A percentile compares a stretch with the other conserved stretches of the same genome.
Conservation (phyloP, 2,113 vertebrate species). For the Xenopus tropicalis region DNA sequence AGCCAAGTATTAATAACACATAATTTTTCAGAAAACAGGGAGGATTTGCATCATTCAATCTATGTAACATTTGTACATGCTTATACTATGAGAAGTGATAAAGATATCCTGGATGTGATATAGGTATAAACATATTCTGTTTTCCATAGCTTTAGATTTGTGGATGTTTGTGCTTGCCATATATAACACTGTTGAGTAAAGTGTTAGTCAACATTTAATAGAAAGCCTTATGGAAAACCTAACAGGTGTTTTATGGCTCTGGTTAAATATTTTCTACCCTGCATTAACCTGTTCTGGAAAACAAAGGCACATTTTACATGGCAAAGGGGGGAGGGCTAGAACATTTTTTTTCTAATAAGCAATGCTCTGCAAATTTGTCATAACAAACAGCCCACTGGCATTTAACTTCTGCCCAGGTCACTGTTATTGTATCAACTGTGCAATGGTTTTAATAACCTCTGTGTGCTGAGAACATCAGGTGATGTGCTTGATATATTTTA, state of each 20-base stretch:
- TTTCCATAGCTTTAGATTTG: too few species aligned
- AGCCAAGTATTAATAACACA: too few species aligned
- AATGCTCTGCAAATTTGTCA: neutral
- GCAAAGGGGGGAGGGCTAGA: neutral
- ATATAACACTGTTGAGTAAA: too few species aligned
- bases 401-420: neutral
- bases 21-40: too few species aligned
- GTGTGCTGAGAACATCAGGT: slow-evolving; percentile 18
- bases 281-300: neutral
- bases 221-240: neutral
- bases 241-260: slow-evolving; percentile 24
- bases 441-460: slow-evolving; percentile 23
- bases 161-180: too few species aligned
- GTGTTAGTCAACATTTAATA: too few species aligned
- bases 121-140: too few species aligned
- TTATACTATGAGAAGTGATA: too few species aligned
- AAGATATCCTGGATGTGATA: too few species aligned
- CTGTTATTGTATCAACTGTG: slow-evolving; percentile 20
- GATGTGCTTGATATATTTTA: slow-evolving; percentile 34
- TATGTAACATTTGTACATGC: too few species aligned
- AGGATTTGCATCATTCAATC: too few species aligned
- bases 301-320: neutral
- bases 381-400: slow-evolving; percentile 4
- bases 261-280: neutral
- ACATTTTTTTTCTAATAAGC: slow-evolving; percentile 23